A percentile compares a stretch with the other conserved stretches of the same genome.
These are phyloP conservation scores for Platysteira castanea DNA, from an alignment of 2,113 vertebrate species.

Conservation along the genomic window DNA sequence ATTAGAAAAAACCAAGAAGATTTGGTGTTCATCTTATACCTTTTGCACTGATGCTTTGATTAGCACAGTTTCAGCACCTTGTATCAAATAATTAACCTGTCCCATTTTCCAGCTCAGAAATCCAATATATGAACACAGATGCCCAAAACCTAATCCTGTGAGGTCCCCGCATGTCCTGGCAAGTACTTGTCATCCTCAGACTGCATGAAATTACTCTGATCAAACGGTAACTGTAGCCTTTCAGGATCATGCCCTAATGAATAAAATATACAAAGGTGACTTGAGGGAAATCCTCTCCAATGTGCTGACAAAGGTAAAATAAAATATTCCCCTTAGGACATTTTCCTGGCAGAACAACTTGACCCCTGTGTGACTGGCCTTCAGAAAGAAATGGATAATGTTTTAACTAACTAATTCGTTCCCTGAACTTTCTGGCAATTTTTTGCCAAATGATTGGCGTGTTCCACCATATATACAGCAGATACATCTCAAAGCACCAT, in stretches of 20 bases:
- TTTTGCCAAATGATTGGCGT: not conserved
- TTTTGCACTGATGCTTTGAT: not conserved
- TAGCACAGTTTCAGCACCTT: not conserved
- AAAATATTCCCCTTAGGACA: slow-evolving; percentile 23
- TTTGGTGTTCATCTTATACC: not conserved
- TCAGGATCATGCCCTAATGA: slow-evolving; percentile 18
- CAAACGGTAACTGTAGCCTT: not conserved
- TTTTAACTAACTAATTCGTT: not conserved
- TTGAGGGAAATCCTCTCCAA: not conserved
- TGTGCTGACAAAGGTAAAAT: slow-evolving; percentile 31
- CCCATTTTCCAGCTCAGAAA: not conserved
- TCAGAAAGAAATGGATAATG: not conserved
- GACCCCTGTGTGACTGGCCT: not conserved
- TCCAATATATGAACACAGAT: not conserved
- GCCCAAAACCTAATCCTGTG: not conserved
- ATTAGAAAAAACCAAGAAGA: not conserved
- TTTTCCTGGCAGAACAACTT: slow-evolving; percentile 45
- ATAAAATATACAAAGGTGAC: slow-evolving; percentile 45
- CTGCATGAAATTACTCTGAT: not conserved
- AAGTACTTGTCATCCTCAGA: not conserved
- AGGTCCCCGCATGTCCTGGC: not conserved
- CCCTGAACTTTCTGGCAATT: not conserved
- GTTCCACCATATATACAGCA: not conserved
- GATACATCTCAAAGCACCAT: not conserved
- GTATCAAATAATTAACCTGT: slow-evolving; percentile 1